These are phyloP conservation scores for Matsumurasca onukii DNA, from an alignment of 1,140 invertebrate species.

Conservation along the genomic window DNA sequence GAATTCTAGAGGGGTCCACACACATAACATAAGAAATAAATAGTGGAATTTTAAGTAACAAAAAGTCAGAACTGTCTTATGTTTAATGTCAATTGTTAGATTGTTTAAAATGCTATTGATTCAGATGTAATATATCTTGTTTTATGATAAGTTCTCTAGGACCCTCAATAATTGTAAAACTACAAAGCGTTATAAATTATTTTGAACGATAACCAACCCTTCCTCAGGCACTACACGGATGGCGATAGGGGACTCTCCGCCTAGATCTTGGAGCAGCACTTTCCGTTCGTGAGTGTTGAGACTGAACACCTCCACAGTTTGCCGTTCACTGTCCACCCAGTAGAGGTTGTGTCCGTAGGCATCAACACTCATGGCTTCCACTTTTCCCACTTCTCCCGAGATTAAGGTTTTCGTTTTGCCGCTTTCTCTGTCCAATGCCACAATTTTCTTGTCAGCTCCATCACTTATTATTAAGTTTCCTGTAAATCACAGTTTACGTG, in stretches of 20 bases:
- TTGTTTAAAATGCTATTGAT: too few species aligned
- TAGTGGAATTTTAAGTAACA: too few species aligned
- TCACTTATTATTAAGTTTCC: conserved; percentile 19
- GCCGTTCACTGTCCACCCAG: conserved; percentile 57
- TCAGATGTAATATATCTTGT: too few species aligned
- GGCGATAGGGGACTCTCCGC: conserved; percentile 57
- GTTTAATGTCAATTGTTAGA: too few species aligned
- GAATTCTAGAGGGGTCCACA: too few species aligned
- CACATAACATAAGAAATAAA: too few species aligned
- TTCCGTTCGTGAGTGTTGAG: conserved; percentile 56
- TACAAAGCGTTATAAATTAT: too few species aligned
- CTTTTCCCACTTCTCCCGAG: conserved; percentile 52
- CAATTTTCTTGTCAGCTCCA: conserved; percentile 7
- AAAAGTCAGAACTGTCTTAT: too few species aligned
- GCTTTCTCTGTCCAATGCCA: background rate
- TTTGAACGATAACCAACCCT: too few species aligned
- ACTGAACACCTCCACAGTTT: conserved; percentile 59
- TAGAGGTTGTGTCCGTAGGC: conserved; percentile 65
- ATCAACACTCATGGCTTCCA: conserved; percentile 67
- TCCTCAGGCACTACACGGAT: conserved; percentile 62
- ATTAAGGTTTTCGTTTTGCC: conserved; percentile 41
- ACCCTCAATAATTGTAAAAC: too few species aligned
- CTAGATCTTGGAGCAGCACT: conserved; percentile 54
- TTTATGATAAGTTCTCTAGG: too few species aligned
- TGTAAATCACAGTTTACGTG: background rate